Percentiles rank a stretch among this genome's conserved stretches.
Evolutionary conservation across 1,140 invertebrate species (phyloP).

Genomic region (Drosophila asahinai): DNA sequence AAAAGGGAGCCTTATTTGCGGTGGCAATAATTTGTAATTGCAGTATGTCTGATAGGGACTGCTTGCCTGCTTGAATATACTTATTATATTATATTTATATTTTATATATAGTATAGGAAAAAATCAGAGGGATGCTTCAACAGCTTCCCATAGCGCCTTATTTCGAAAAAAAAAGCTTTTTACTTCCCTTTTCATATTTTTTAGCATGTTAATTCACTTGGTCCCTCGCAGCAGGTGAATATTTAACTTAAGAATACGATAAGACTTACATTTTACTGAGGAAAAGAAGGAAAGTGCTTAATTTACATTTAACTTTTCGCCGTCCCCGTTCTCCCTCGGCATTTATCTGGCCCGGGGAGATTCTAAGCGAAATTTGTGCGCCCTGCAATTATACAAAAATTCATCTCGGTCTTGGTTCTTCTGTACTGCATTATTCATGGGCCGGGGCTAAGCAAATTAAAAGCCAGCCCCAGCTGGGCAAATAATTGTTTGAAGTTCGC

Average conservation of each 20-base stretch:
- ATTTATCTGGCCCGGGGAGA: slow-evolving; percentile 50
- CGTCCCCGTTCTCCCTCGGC: slow-evolving; percentile 17
- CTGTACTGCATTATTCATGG: slow-evolving; percentile 61
- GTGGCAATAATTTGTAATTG: not conserved
- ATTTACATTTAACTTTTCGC: slow-evolving; percentile 51
- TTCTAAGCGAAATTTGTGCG: slow-evolving; percentile 51
- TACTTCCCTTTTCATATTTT: not conserved
- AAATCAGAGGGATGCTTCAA: not conserved
- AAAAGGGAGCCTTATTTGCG: not conserved
- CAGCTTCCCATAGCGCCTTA: not conserved
- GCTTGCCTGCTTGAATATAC: too few relatives aligned
- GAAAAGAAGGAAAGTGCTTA: slow-evolving; percentile 34
- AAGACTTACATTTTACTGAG: slow-evolving; percentile 24
- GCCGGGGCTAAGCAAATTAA: slow-evolving; percentile 68
- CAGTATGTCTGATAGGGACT: not conserved
- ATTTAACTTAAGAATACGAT: slow-evolving; percentile 32
- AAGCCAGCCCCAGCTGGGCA: slow-evolving; percentile 56
- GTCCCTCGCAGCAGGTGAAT: slow-evolving; percentile 23
- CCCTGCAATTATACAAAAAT: slow-evolving; percentile 56
- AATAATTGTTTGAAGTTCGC: slow-evolving; percentile 77
- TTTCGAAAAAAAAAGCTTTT: not conserved
- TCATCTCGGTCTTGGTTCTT: slow-evolving; percentile 32
- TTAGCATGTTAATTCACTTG: slow-evolving; percentile 10
- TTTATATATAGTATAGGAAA: not conserved
- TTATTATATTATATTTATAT: not conserved